phyloP scores from a whole-genome alignment of 2,113 vertebrate genomes.

The Chiloscyllium plagiosum region DNA sequence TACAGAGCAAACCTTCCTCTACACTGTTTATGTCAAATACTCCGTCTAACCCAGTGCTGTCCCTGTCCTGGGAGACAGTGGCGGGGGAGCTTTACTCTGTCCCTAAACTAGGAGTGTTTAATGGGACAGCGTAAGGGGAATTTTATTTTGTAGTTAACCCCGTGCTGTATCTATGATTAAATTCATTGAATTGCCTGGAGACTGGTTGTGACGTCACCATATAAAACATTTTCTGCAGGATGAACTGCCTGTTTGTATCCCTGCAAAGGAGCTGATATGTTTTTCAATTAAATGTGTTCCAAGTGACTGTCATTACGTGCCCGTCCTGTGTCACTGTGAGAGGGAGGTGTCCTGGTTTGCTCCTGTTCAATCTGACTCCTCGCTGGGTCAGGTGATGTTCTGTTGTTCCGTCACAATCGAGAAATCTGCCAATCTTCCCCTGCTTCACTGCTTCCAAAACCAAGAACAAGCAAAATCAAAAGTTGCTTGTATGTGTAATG shows the following conservation, averaged over 20 bases:
- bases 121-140: background rate
- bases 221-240: background rate
- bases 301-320: background rate
- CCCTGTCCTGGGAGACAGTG: background rate
- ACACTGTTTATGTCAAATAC: background rate
- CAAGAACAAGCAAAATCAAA: too few relatives aligned
- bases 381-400: background rate
- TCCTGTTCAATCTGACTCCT: background rate
- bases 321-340: background rate
- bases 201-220: background rate
- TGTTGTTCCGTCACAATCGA: background rate
- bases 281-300: background rate
- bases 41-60: too few relatives aligned
- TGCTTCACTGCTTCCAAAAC: too few relatives aligned
- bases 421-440: background rate
- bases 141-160: background rate
- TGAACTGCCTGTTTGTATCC: background rate
- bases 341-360: background rate
- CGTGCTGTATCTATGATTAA: too few relatives aligned
- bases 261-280: background rate
- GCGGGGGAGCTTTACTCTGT: background rate
- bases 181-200: too few relatives aligned
- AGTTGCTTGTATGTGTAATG: too few relatives aligned
- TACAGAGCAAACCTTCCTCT: background rate
- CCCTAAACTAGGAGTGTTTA: too few relatives aligned